phyloP scores from a whole-genome alignment of 2,888 invertebrate species.

The Lasioglossum villosulum region DNA sequence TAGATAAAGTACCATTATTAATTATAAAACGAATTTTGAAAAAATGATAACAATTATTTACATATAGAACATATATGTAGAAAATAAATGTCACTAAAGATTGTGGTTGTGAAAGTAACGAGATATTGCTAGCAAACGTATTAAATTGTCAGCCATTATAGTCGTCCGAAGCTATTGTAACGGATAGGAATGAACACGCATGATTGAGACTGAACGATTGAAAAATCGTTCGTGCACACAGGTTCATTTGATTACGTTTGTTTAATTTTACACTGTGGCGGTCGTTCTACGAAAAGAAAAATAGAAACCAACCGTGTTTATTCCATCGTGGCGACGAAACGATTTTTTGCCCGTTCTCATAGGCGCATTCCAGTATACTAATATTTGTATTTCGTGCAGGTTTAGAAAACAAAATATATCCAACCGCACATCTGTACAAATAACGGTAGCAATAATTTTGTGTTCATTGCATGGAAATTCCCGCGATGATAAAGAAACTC shows the following conservation, averaged over 20 bases:
- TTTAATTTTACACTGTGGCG: background rate
- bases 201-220: background rate
- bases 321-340: background rate
- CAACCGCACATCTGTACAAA: background rate
- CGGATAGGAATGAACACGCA: background rate
- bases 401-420: background rate
- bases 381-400: background rate
- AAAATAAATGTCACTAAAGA: background rate
- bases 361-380: background rate
- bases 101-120: background rate
- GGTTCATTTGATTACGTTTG: background rate
- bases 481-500: background rate
- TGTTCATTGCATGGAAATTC: background rate
- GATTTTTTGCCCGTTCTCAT: background rate
- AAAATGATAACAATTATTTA: background rate
- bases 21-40: background rate
- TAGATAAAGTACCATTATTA: too few species aligned
- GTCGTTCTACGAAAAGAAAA: background rate
- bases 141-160: background rate
- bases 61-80: background rate
- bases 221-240: background rate
- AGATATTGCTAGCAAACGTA: background rate
- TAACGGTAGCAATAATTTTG: background rate
- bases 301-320: background rate
- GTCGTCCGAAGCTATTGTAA: background rate